Conservation (phyloP, 2,113 vertebrate species). For the Tympanuchus pallidicinctus region DNA sequence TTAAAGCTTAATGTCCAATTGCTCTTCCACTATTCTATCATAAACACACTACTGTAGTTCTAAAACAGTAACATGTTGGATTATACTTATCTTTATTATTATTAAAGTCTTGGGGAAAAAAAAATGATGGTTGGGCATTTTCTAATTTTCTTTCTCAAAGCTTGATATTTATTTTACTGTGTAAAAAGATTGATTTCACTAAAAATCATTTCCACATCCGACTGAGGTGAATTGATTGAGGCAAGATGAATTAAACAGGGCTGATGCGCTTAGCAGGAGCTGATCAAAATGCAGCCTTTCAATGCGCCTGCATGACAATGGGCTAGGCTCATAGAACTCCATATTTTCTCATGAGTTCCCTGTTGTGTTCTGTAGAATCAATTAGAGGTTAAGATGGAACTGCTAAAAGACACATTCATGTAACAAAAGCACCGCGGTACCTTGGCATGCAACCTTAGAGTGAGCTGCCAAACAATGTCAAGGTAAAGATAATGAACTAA, state of each 20-base stretch:
- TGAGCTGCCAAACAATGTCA: not conserved
- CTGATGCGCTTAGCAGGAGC: not conserved
- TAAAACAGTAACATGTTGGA: not conserved
- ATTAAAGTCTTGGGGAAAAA: fast-evolving
- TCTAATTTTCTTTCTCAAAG: not conserved
- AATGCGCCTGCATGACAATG: not conserved
- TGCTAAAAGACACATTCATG: not conserved
- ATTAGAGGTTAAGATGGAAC: not conserved
- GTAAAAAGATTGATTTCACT: not conserved
- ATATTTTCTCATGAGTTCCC: not conserved
- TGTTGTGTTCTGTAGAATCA: not conserved
- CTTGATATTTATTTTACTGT: not conserved
- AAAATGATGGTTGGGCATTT: not conserved
- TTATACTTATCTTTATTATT: not conserved
- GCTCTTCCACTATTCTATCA: not conserved
- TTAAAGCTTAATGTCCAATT: not conserved
- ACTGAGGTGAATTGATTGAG: not conserved
- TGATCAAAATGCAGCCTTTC: not conserved
- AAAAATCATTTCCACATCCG: not conserved
- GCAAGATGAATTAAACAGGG: not conserved
- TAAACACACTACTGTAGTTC: not conserved
- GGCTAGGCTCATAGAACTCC: not conserved
- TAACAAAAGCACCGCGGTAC: not conserved
- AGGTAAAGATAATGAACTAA: not conserved
- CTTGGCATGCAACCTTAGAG: not conserved